Percentiles rank a stretch among this genome's conserved stretches.
Evolutionary conservation across 2,797 vertebrate genomes (phyloP).

Genomic region (Sebastes minor): DNA sequence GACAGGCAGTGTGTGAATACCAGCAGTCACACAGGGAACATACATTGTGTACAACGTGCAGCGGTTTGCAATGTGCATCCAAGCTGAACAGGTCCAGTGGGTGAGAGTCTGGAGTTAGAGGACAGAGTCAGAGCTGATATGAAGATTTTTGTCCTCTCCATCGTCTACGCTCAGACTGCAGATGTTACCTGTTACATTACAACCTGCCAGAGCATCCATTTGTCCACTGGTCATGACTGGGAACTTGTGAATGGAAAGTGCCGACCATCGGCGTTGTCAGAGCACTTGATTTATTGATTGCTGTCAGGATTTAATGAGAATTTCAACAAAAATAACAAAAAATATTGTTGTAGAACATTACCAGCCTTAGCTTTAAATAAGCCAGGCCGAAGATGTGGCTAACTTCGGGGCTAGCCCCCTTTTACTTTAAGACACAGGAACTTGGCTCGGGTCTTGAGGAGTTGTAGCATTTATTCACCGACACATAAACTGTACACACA

Average conservation of each 20-base stretch:
- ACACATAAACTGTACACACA: too few species aligned
- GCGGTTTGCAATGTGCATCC: background rate
- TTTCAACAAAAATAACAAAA: too few species aligned
- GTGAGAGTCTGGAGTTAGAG: background rate
- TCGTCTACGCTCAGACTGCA: too few species aligned
- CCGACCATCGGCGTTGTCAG: background rate
- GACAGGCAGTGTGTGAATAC: conserved; percentile 47
- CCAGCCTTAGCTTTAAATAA: too few species aligned
- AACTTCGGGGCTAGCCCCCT: too few species aligned
- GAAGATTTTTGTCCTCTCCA: background rate
- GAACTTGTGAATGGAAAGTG: background rate
- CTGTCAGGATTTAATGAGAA: too few species aligned
- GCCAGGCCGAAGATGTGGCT: too few species aligned
- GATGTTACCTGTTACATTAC: background rate
- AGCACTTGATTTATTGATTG: too few species aligned
- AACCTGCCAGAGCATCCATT: background rate
- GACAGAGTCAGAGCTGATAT: background rate
- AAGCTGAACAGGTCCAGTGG: background rate
- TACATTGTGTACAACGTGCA: background rate
- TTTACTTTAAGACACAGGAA: too few species aligned
- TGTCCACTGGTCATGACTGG: background rate
- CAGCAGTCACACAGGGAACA: conserved; percentile 3
- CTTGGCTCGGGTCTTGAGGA: too few species aligned
- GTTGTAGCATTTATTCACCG: too few species aligned
- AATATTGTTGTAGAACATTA: too few species aligned